These are phyloP conservation scores for Patella pellucida DNA, from an alignment of 2,888 invertebrate species.

Conservation along the genomic window DNA sequence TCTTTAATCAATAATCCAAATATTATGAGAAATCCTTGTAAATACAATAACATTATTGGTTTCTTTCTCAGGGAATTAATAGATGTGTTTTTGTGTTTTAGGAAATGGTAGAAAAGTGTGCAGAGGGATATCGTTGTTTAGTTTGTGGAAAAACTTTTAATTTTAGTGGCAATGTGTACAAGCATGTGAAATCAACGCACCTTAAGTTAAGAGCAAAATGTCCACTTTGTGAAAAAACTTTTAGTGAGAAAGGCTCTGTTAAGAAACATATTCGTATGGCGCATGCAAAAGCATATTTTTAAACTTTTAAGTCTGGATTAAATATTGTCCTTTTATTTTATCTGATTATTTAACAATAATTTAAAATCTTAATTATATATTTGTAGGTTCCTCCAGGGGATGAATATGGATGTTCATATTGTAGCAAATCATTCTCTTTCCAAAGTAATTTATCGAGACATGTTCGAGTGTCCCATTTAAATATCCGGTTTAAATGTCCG, in stretches of 20 bases:
- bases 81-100: background rate
- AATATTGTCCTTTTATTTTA: no score
- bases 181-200: background rate
- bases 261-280: background rate
- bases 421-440: background rate
- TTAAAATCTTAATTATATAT: no score
- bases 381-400: no score
- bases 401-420: background rate
- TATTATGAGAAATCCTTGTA: no score
- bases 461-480: background rate
- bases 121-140: background rate
- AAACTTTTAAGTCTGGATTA: no score
- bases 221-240: slow-evolving; percentile 4
- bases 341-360: no score
- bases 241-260: background rate
- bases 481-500: background rate
- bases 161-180: background rate
- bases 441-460: background rate
- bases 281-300: background rate
- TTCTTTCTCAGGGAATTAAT: no score
- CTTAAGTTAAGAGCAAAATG: background rate
- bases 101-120: background rate
- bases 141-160: background rate
- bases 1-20: no score
- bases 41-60: no score